These are phyloP conservation scores for Eulemur rufifrons DNA, from an alignment of 2,113 vertebrate genomes.

Conservation along the genomic window DNA sequence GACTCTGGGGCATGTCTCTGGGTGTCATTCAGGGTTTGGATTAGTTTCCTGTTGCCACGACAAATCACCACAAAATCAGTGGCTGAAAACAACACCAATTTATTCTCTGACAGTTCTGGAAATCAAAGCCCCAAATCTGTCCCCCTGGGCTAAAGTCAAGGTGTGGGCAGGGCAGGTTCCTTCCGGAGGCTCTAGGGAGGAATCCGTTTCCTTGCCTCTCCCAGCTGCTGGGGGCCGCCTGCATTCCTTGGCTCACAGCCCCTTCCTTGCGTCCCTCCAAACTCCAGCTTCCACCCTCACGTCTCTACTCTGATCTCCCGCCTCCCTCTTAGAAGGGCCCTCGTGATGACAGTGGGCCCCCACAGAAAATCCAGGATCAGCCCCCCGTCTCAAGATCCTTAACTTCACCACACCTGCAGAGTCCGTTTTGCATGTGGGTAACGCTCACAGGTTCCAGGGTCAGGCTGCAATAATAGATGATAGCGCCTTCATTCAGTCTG, in stretches of 20 bases:
- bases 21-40: background rate
- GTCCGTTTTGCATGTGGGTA: background rate
- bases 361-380: background rate
- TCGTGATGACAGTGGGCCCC: background rate
- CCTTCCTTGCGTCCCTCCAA: background rate
- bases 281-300: background rate
- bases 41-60: background rate
- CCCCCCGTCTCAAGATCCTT: background rate
- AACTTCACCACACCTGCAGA: background rate
- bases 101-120: background rate
- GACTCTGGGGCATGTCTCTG: background rate
- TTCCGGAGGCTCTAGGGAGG: background rate
- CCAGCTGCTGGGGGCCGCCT: rapidly evolving
- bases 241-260: background rate
- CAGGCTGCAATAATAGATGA: too few species aligned
- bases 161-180: background rate
- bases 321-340: background rate
- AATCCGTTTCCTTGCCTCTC: too few species aligned
- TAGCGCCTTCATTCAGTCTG: background rate
- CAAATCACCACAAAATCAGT: background rate
- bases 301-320: background rate
- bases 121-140: background rate
- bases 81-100: background rate
- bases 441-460: background rate
- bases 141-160: background rate